Base-by-base conservation (phyloP, 2,797 vertebrate genomes). In the Chiroxiphia lanceolata region DNA sequence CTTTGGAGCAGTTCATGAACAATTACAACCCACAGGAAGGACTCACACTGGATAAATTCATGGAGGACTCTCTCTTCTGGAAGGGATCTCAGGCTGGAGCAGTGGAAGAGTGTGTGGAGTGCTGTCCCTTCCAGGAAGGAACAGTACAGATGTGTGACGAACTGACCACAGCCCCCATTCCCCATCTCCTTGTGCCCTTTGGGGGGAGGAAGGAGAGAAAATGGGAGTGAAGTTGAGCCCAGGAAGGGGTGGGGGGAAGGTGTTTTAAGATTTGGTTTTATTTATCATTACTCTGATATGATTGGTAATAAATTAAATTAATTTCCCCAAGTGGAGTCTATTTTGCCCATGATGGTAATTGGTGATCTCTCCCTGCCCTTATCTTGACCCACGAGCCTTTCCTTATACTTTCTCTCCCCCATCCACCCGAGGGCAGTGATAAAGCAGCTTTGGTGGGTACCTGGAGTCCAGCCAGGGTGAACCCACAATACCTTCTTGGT, bases 201-300 rank as follows among this genome's bases (percentile, higher is more conserved):
- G 31, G 38, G 5, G 21, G 25, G 29, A 78, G 15, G 15, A 74
- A 15, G 38, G 2, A 57, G 54, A 56, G n/a, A 63, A 68, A 63
- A 57, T 7, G 3, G 29, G 29, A 63, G 13, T 33, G 16, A 74
- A 61, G 19, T 33, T 67, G 13, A 74, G 29, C 13, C 21, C n/a
- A 34, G 44, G 38, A 79, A 47, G 11, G 9, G 36, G 21, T 21
- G 0, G 0, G 19, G 21, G 29, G 2, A 83, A 68, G 4, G 2
- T 4, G n/a, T 29, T 68, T 61, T 78, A 68, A 78, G 21, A 34
- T 68, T 63, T 83, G 13, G 5, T 3, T 51, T 68, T 74, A 51
- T 88, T 79, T 83, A 36, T 72, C 54, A 64, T 81, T 78, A 38
- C 4, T 82, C 27, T 51, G 29, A 78, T 72, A 34, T 88, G 36